Percentiles rank a stretch among this genome's conserved stretches.
These are phyloP conservation scores for Achroia grisella DNA, from an alignment of 1,140 invertebrate genomes.

Conservation along the genomic window DNA sequence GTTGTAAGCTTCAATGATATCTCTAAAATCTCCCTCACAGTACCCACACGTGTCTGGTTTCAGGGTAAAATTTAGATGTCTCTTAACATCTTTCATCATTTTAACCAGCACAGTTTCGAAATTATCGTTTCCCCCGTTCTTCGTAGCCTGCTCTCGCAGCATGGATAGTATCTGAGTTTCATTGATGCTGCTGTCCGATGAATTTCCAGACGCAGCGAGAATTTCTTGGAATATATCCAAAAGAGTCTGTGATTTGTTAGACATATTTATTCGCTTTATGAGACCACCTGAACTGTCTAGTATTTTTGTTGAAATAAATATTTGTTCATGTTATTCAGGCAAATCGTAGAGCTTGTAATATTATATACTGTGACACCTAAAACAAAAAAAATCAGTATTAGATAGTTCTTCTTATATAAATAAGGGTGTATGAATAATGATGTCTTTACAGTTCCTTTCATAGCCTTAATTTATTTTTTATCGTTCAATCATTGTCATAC, in stretches of 20 bases:
- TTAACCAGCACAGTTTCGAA: constrained; percentile 44
- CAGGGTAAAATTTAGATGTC: constrained; percentile 35
- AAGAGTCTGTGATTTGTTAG: constrained; percentile 50
- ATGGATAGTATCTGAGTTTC: constrained; percentile 49
- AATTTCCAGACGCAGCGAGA: constrained; percentile 47
- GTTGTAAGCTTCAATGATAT: constrained; percentile 51
- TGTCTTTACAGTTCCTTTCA: no score
- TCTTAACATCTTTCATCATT: constrained; percentile 48
- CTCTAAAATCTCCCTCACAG: constrained; percentile 54
- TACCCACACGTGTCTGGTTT: constrained; percentile 51
- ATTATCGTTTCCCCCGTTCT: constrained; percentile 27
- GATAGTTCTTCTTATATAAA: no score
- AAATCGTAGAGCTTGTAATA: no score
- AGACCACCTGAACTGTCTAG: constrained; percentile 3
- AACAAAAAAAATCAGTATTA: no score
- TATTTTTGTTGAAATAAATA: background rate
- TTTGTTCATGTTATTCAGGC: no score
- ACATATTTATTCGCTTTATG: constrained; percentile 32
- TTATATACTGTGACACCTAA: no score
- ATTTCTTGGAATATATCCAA: constrained; percentile 62
- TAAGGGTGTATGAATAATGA: no score
- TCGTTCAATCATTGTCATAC: no score
- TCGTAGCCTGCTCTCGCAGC: constrained; percentile 42
- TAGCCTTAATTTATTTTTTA: no score
- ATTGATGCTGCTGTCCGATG: constrained; percentile 42